Base-by-base conservation (phyloP, 2,888 invertebrate genomes). In the Rotaria magnacalcarata region DNA sequence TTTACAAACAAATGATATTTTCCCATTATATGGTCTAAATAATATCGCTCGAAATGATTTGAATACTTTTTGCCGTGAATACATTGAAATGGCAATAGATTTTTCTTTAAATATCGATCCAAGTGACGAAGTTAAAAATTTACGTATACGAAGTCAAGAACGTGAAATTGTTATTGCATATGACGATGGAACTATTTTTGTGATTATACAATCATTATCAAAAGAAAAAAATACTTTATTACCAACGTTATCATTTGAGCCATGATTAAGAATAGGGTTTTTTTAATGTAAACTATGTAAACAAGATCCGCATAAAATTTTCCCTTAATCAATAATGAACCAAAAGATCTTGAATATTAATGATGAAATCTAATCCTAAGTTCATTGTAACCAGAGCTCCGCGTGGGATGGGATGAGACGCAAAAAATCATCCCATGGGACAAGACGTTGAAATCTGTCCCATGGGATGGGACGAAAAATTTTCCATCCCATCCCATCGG, bases 101-200 rank as follows among this genome's bases (percentile, higher is more conserved):
- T 47, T 80, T 80, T 41, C 43, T 24, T 47, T 47, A 24, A 80
- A 80, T 80, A 80, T 80, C 5, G 24, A 80, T 80, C 75, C 75
- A 41, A 80, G 4, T 24, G 75, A 80, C 24, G 47, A 43, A 24
- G 47, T 80, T 8, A 80, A 80, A 80, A 41, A 16, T 47, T 80
- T 80, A 80, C 75, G 75, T 10, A 43, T 80, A 10, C 21, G 75
- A 41, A 80, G 75, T 80, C 75, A 80, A 80, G 75, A 80, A 43
- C 75, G 75, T 80, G 75, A 80, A 80, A 24, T 47, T 47, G n/a
- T 80, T 47, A 80, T 80, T 47, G 47, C 75, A n/a, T 47, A 24
- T 47, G 75, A 80, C 24, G 75, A 80, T 0, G 75, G 75, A 80
- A 80, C 75, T 14, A 80, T 80, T 11, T 43, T 80, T n/a, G 47